Evolutionary conservation across 2,797 vertebrate genomes (phyloP).

Genomic region (Halcyon leucocephala): DNA sequence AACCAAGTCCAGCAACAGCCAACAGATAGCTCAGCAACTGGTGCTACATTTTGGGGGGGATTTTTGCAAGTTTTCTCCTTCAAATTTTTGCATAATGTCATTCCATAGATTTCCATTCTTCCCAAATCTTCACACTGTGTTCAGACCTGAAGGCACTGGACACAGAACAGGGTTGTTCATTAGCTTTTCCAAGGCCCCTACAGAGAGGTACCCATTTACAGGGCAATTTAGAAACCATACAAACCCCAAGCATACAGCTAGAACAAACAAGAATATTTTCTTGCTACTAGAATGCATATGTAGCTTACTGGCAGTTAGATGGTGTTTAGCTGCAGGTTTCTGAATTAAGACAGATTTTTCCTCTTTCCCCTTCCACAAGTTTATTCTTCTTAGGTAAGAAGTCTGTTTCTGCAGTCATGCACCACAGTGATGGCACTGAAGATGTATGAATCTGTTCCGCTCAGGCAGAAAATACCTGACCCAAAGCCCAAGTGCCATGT

Average conservation of each 20-base stretch:
- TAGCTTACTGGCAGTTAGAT: not conserved
- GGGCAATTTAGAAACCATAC: not conserved
- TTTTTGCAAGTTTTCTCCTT: not conserved
- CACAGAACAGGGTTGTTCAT: not conserved
- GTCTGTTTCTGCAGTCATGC: not conserved
- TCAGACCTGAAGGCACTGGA: not conserved
- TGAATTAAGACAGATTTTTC: not conserved
- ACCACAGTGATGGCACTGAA: not conserved
- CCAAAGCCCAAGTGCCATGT: not conserved
- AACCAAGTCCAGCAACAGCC: not conserved
- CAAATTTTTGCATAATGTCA: not conserved
- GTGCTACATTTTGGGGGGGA: fast-evolving
- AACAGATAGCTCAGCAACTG: not conserved
- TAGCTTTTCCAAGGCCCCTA: not conserved
- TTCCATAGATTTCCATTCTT: not conserved
- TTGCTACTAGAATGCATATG: not conserved
- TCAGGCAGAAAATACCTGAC: not conserved
- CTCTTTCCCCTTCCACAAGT: not conserved
- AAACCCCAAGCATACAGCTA: not conserved
- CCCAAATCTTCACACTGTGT: not conserved
- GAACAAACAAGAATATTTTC: not conserved
- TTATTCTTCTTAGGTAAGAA: not conserved
- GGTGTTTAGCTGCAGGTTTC: not conserved
- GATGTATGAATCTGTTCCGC: fast-evolving
- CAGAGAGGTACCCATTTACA: not conserved